phyloP scores from a whole-genome alignment of 2,797 vertebrate species.

The Oreochromis mossambicus region DNA sequence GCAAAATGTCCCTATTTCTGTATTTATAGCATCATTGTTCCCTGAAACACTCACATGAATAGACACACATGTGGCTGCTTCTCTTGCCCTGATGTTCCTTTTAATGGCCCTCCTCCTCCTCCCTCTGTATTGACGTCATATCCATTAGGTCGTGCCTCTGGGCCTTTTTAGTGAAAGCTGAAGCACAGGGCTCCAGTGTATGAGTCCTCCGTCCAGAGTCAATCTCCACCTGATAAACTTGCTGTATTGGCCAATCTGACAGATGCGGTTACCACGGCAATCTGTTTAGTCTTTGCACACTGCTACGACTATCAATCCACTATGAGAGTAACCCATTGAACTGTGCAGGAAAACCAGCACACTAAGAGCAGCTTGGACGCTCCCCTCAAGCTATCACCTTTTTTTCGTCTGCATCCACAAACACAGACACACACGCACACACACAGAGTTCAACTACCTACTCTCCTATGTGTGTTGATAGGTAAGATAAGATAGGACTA shows the following conservation, averaged over 20 bases:
- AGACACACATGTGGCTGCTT: conserved; percentile 24
- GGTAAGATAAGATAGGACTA: conserved; percentile 29
- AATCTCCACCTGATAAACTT: conserved; percentile 65
- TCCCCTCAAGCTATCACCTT: background rate
- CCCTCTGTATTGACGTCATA: conserved; percentile 60
- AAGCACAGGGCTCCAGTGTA: conserved; percentile 24
- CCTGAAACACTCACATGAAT: background rate
- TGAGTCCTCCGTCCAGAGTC: conserved; percentile 48
- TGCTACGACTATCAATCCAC: conserved; percentile 31
- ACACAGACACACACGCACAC: background rate
- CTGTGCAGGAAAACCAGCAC: conserved; percentile 1
- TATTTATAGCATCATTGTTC: background rate
- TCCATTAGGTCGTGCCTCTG: conserved; percentile 69
- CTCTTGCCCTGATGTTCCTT: conserved; percentile 55
- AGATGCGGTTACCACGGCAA: conserved; percentile 48
- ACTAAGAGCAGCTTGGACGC: background rate
- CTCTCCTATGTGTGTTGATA: conserved; percentile 16
- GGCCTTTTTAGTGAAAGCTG: conserved; percentile 59
- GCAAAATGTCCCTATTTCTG: background rate
- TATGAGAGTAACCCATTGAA: conserved; percentile 17
- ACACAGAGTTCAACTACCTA: conserved; percentile 21
- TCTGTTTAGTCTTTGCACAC: conserved; percentile 38
- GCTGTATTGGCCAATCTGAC: conserved; percentile 45
- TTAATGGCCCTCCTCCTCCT: conserved; percentile 51
- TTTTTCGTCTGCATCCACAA: conserved; percentile 2